Base-by-base conservation (phyloP, 1,140 invertebrate genomes). In the Leucophenga varia region DNA sequence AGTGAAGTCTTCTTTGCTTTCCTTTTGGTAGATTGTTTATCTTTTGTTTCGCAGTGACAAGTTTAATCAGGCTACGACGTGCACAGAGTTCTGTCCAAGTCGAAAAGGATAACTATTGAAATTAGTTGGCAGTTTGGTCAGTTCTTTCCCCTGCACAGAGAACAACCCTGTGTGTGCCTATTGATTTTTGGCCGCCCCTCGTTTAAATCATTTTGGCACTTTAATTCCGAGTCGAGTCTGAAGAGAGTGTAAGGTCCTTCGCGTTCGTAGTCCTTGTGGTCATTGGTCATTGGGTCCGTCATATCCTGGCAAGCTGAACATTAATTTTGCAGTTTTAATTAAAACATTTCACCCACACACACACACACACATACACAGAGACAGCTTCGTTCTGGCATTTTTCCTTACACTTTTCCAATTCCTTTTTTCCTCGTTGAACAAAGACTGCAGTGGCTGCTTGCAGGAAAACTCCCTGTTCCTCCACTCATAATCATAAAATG, bases 91-190 rank as follows among this genome's bases (percentile, higher is more conserved):
- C n/a, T n/a, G 28, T 9, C 36, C 45, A 55, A 53, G 54, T 50
- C 60, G n/a, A 54, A 65, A 64, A 61, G 61, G 61, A 65, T 65
- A 65, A 65, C 61, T 67, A 61, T 65, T 65, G 63, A 65, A 65
- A 65, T 65, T 65, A 67, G 61, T 67, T 67, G 37, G 38, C 49
- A 64, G 49, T 45, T 48, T 31, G 44, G n/a, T n/a, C n/a, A n/a
- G n/a, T n/a, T n/a, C n/a, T n/a, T n/a, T n/a, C n/a, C n/a, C n/a
- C n/a, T n/a, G n/a, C n/a, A n/a, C n/a, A n/a, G n/a, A n/a, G n/a
- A n/a, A n/a, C n/a, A n/a, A n/a, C n/a, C n/a, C n/a, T n/a, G n/a
- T n/a, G n/a, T n/a, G n/a, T n/a, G n/a, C n/a, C n/a, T n/a, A n/a
- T n/a, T n/a, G n/a, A n/a, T n/a, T n/a, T n/a, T n/a, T n/a, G n/a